Percentiles rank a stretch among this genome's conserved stretches.
Conservation (phyloP, 2,888 invertebrate genomes). For the Macrophya annulata region DNA sequence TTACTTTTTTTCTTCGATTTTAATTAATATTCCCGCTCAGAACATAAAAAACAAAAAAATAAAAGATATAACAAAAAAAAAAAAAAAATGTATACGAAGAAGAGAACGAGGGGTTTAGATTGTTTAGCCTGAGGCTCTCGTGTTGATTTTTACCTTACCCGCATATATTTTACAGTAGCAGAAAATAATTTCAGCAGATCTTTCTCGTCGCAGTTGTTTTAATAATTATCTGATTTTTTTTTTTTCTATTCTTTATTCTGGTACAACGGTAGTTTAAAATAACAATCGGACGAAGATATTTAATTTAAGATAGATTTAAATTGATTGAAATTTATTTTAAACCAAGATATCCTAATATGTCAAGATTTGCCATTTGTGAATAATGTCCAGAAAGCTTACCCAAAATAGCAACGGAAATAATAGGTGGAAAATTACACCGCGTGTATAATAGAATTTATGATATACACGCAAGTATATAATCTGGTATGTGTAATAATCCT, state of each 20-base stretch:
- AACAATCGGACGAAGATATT: background rate
- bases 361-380: background rate
- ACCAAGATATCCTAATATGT: background rate
- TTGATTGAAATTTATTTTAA: background rate
- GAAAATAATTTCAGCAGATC: conserved; percentile 13
- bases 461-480: background rate
- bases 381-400: background rate
- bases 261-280: background rate
- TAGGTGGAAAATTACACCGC: conserved; percentile 15
- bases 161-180: background rate
- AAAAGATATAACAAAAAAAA: too few relatives aligned
- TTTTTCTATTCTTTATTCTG: background rate
- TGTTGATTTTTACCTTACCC: conserved; percentile 20
- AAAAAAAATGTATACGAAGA: background rate
- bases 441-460: conserved; percentile 8
- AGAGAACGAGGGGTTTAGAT: conserved; percentile 14
- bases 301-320: background rate
- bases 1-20: background rate
- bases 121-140: conserved; percentile 37
- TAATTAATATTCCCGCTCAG: background rate
- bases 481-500: background rate
- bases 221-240: background rate
- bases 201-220: background rate
- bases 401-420: background rate
- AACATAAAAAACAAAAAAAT: background rate